Evolutionary conservation across 2,888 invertebrate genomes (phyloP).

Genomic region (Heteromyza rotundicornis): DNA sequence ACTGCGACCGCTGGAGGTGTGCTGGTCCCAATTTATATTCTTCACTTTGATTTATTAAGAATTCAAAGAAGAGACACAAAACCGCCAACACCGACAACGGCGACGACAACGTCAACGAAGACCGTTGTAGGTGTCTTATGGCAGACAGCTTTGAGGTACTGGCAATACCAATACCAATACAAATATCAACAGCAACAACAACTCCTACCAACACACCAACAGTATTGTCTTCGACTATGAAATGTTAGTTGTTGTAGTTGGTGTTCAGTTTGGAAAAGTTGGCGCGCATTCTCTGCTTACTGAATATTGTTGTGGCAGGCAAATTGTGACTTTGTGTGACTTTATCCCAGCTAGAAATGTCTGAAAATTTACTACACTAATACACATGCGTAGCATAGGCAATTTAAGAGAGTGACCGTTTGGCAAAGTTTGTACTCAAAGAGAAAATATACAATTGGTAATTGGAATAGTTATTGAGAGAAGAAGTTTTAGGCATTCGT

Average conservation of each 20-base stretch:
- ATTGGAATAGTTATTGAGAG: no score
- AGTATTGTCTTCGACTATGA: no score
- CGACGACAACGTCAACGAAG: neutral
- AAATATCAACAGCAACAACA: slow-evolving; percentile 12
- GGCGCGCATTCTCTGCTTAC: slow-evolving; percentile 14
- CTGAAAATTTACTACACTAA: neutral
- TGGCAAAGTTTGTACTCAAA: no score
- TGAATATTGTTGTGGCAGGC: neutral
- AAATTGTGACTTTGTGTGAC: no score
- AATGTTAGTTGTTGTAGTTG: slow-evolving; percentile 3
- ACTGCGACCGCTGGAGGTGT: slow-evolving; percentile 59
- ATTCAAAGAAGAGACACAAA: slow-evolving; percentile 61
- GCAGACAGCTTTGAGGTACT: no score
- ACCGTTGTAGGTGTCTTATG: no score
- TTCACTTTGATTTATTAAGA: slow-evolving; percentile 63
- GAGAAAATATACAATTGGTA: no score
- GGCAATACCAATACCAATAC: slow-evolving; percentile 13
- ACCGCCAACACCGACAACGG: slow-evolving; percentile 9
- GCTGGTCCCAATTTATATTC: slow-evolving; percentile 63
- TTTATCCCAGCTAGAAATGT: neutral
- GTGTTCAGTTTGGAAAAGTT: slow-evolving; percentile 17
- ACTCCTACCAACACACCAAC: slow-evolving; percentile 5
- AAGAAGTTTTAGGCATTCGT: no score
- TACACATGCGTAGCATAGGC: neutral
- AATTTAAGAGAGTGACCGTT: neutral